A percentile compares a stretch with the other conserved stretches of the same genome.
Conservation (phyloP, 2,888 invertebrate genomes). For the Agrochola lota region DNA sequence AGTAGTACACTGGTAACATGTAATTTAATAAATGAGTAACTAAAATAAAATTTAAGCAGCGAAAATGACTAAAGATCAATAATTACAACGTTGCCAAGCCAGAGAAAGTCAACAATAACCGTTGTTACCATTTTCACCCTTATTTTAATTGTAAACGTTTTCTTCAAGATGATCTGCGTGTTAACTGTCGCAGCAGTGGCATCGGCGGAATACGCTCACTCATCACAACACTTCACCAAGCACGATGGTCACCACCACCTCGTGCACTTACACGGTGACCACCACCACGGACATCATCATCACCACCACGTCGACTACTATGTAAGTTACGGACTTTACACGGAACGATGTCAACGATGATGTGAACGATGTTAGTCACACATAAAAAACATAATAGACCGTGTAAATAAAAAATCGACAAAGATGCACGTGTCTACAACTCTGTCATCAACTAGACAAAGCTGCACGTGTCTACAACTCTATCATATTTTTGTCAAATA, state of each 20-base stretch:
- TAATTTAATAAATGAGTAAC: not conserved
- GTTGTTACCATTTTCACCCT: too few relatives aligned
- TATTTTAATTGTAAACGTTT: too few relatives aligned
- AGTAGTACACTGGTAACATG: not conserved
- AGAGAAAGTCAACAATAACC: not conserved
- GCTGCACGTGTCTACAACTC: too few relatives aligned
- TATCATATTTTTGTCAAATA: too few relatives aligned
- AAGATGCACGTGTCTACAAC: too few relatives aligned
- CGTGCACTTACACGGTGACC: slow-evolving; percentile 43
- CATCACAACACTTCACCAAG: slow-evolving; percentile 76
- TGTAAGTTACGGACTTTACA: slow-evolving; percentile 41
- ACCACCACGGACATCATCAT: slow-evolving; percentile 27
- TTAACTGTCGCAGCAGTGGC: slow-evolving; percentile 57
- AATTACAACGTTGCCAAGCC: not conserved
- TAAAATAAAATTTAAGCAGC: not conserved
- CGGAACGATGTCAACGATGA: too few relatives aligned
- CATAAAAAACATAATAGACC: too few relatives aligned
- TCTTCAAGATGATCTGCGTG: slow-evolving; percentile 29
- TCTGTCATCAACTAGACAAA: too few relatives aligned
- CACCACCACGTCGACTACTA: slow-evolving; percentile 62
- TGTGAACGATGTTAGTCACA: too few relatives aligned
- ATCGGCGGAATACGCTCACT: slow-evolving; percentile 76
- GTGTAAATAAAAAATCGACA: too few relatives aligned
- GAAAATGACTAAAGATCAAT: not conserved
- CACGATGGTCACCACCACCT: slow-evolving; percentile 62